A percentile compares a stretch with the other conserved stretches of the same genome.
Conservation (phyloP, 2,888 invertebrate genomes). For the Hecatera dysodea region DNA sequence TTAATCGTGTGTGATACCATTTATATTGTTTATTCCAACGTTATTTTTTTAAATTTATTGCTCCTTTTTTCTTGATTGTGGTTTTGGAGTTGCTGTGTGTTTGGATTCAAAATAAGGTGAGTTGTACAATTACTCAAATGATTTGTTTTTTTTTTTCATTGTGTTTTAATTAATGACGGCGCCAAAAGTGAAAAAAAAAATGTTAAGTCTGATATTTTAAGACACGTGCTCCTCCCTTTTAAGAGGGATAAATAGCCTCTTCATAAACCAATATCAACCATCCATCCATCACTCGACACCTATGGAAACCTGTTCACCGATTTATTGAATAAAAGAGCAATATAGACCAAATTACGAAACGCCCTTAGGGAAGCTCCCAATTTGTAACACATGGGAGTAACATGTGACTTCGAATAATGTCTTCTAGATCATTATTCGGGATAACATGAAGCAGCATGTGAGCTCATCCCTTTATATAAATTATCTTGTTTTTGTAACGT, state of each 20-base stretch:
- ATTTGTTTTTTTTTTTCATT: not conserved
- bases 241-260: constrained; percentile 14
- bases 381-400: constrained; percentile 26
- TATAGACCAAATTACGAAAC: constrained; percentile 28
- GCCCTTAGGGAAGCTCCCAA: constrained; percentile 21
- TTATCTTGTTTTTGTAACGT: not conserved
- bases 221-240: not conserved
- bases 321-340: constrained; percentile 45
- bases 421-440: constrained; percentile 22
- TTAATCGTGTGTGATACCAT: constrained; percentile 59
- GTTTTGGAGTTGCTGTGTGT: constrained; percentile 12
- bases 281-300: constrained; percentile 30
- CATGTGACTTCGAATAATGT: constrained; percentile 30
- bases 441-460: constrained; percentile 2
- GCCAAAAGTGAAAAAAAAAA: not conserved
- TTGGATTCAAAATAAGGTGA: constrained; percentile 53
- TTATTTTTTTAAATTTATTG: constrained; percentile 41
- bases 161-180: not conserved
- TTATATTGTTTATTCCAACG: constrained; percentile 52
- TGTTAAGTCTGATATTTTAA: not conserved
- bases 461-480: not conserved
- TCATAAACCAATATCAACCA: constrained; percentile 19
- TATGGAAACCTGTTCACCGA: constrained; percentile 20
- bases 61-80: constrained; percentile 42
- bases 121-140: constrained; percentile 3